Evolutionary conservation across 2,797 vertebrate genomes (phyloP), one percentile per base, ranked within the genome.

Genomic region (Enteromius viviparus): DNA sequence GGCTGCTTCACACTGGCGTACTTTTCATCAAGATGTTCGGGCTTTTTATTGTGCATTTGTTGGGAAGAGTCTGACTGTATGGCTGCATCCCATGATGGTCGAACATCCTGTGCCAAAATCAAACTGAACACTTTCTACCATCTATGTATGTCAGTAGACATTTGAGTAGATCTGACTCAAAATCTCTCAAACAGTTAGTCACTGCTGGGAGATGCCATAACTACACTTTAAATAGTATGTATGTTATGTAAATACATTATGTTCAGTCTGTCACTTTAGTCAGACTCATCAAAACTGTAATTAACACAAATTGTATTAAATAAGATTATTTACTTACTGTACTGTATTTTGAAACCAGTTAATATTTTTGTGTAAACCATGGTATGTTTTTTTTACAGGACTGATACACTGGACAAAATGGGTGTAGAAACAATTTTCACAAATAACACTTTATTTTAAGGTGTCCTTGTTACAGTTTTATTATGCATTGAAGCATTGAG

Each of bases 21-120:
- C 76, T 78, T 65, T 78, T 78, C 76, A 65, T 78, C 76, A 78
- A 65, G 58, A 65, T 78, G 60, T 45, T 78, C 14, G 11, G 45
- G 76, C 40, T 78, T 65, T 17, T 75, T 14, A 47, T 23, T 75
- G 51, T 75, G 72, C 32, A 55, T 75, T 47, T 65, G 76, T 32
- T 78, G 42, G 42, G 40, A 65, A 49, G 40, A 65, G 19, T 21
- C 42, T 47, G 58, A 65, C 17, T 78, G n/a, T 77, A 45, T 47
- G 75, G 23, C 76, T 47, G 76, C 17, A 7, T 26, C 49, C 40
- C 76, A 49, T 12, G 19, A 21, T 42, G 76, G 11, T 78, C 17
- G 21, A 32, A 51, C 10, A 53, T 74, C 71, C 29, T 42, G 53
- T 49, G 76, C 76, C 37, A 78, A 65, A 34, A 65, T 40, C 34